Base-by-base conservation (phyloP, 2,888 invertebrate genomes). In the Desoria tigrina region DNA sequence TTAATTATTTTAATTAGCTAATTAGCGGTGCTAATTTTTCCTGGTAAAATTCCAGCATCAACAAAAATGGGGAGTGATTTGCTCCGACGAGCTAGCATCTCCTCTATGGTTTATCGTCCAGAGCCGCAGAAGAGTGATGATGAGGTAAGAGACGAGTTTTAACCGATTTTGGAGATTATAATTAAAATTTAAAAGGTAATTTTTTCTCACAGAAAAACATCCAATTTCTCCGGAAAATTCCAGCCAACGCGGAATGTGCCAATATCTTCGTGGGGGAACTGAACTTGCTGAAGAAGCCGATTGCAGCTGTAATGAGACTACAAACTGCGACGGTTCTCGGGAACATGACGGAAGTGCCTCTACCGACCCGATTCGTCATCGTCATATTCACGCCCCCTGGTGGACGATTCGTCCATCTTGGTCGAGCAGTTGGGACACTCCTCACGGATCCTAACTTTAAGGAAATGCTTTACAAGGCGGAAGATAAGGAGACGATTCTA, bases 251-350 rank as follows among this genome's bases (percentile, higher is more conserved):
- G 1, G 84, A 86, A 76, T 83, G 84, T 1, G 81, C 83, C 28
- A 84, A 84, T 77, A 84, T 85, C 59, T 76, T 84, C 66, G 82
- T 85, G n/a, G 85, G 85, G 18, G 84, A 84, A 76, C 79, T 84
- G 23, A 81, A 84, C 65, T 81, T 82, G 70, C 79, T 86, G 7
- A 79, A 80, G 21, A 80, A 81, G 69, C 83, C 84, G 60, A 79
- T 85, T 42, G 80, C 82, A 21, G 84, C 83, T 26, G 84, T 85
- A 73, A 79, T 84, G 28, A 80, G 85, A 21, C 80, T 85, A 66
- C 79, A 79, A 63, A 81, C 82, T 58, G 81, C 83, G 0, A 74
- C 79, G 39, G 77, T 81, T 60, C 78, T 85, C 16, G 84, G 84
- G 1, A 84, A 85, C 72, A 76, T 85, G 63, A 84, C 84, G 0